Evolutionary conservation across 2,888 invertebrate genomes (phyloP).

Genomic region (Neoitamus cyanurus): DNA sequence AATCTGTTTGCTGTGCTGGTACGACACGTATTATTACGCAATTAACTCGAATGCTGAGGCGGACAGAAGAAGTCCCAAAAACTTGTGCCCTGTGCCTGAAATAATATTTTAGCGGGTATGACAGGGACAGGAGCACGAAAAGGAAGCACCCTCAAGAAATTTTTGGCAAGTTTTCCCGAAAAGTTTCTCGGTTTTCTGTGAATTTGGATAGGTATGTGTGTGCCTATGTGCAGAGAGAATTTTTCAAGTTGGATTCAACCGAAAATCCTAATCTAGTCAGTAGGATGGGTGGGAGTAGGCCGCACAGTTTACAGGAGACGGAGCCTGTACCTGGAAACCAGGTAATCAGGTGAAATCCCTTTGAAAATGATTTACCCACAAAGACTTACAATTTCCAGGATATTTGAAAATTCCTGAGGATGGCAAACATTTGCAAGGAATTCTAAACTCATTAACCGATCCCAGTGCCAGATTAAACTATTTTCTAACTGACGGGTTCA

Average conservation of each 20-base stretch:
- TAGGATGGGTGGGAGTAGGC: background rate
- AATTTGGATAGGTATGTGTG: background rate
- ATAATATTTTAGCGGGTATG: background rate
- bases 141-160: background rate
- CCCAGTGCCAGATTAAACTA: conserved; percentile 44
- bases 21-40: conserved; percentile 32
- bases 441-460: conserved; percentile 44
- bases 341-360: conserved; percentile 33
- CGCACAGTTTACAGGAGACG: background rate
- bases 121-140: background rate
- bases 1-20: conserved; percentile 15
- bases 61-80: background rate
- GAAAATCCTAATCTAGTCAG: background rate
- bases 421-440: conserved; percentile 24
- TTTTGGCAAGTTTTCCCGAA: background rate
- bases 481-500: conserved; percentile 42
- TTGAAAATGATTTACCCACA: conserved; percentile 28
- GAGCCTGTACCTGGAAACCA: background rate
- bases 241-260: background rate
- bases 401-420: conserved; percentile 30
- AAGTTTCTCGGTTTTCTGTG: background rate
- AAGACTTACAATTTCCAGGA: conserved; percentile 15
- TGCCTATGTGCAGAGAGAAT: background rate
- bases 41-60: conserved; percentile 9
- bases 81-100: background rate